Percentiles rank a stretch among this genome's conserved stretches.
Evolutionary conservation across 2,797 vertebrate species (phyloP).

Genomic region (Falco peregrinus): DNA sequence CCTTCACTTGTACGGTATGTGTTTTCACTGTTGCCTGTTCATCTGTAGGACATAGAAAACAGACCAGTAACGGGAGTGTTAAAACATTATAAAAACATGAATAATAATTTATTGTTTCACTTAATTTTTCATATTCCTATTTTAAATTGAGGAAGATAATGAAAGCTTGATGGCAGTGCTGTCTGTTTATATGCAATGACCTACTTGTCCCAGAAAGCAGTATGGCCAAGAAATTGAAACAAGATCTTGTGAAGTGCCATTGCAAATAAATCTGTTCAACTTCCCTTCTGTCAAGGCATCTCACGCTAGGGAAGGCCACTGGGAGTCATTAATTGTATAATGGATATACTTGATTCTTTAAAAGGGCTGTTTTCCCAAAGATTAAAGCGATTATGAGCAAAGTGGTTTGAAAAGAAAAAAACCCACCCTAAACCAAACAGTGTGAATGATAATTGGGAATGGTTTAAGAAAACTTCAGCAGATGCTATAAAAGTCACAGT

Average conservation of each 20-base stretch:
- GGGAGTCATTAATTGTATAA: conserved; percentile 62
- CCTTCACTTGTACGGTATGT: conserved; percentile 4
- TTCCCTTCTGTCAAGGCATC: conserved; percentile 65
- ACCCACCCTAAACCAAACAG: background rate
- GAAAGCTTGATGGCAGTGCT: background rate
- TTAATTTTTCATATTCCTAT: background rate
- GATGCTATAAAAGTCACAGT: background rate
- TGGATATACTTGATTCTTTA: conserved; percentile 47
- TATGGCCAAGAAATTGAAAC: conserved; percentile 62
- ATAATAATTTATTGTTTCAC: background rate
- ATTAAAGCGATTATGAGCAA: conserved; percentile 61
- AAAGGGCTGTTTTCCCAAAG: conserved; percentile 61
- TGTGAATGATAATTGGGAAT: background rate
- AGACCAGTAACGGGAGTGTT: background rate
- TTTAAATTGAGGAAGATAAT: background rate
- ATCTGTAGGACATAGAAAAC: background rate
- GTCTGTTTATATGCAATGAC: conserved; percentile 19
- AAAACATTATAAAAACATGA: background rate
- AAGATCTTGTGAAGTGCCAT: conserved; percentile 61
- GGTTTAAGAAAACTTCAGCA: background rate
- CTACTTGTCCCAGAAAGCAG: conserved; percentile 50
- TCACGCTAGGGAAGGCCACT: conserved; percentile 57
- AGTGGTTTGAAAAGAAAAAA: conserved; percentile 1
- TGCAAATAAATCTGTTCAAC: conserved; percentile 68
- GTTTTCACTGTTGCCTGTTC: conserved; percentile 25